Base-by-base conservation (phyloP, 2,113 vertebrate genomes). In the Uropsilus gracilis region DNA sequence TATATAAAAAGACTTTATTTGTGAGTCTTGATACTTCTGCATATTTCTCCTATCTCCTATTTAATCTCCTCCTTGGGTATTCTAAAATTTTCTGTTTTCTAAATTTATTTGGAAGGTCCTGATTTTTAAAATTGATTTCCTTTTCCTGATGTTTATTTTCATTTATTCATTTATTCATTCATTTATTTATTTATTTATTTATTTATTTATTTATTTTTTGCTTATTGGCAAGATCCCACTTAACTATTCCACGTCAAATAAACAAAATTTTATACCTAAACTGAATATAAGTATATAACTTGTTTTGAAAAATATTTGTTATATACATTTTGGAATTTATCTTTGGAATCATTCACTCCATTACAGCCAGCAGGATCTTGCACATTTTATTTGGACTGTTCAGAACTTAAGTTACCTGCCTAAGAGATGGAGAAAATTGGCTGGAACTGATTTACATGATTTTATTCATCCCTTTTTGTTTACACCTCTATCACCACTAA, bases 201-300 rank as follows among this genome's bases (percentile, higher is more conserved):
- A 5, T 93, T 68, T 86, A 46, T 86, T 86, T 7, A 59, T 50
- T 4, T 93, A n/a, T 66, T 76, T 46, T 86, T 82, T 6, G 50
- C n/a, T 82, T 75, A 89, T 14, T 94, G 48, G 22, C 55, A 91
- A 85, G 93, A n/a, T 0, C 30, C n/a, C 57, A n/a, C 75, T 48
- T 86, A 92, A 73, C 37, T 34, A 37, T 88, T 72, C 4, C 34
- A 87, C 68, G 46, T 93, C 82, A 94, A 81, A 85, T 16, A 88
- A 77, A 83, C 9, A 48, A 44, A 69, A 20, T 66, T 92, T 88
- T 91, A 72, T 55, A 42, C 26, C 71, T 75, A 89, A 48, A 53
- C 30, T 82, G 34, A 18, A 14, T 68, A 34, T 28, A n/a, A 53
- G 20, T 53, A 71, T 77, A 78, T 76, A 64, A 46, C 3, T 59